Conservation (phyloP, 2,888 invertebrate genomes). For the Stegana nigrithorax region DNA sequence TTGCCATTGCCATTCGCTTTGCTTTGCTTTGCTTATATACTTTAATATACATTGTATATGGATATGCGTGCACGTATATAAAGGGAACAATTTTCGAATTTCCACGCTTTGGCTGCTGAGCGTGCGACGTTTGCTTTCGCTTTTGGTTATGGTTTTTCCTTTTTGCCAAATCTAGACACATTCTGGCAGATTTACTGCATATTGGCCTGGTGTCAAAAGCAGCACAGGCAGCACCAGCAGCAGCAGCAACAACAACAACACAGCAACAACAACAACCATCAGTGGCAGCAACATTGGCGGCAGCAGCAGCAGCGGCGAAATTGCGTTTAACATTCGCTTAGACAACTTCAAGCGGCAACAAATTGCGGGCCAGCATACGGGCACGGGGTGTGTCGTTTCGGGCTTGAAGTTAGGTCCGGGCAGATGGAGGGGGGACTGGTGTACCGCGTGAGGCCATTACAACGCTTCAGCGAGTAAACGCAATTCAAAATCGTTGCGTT, state of each 20-base stretch:
- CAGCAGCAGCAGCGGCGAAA: background rate
- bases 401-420: no score
- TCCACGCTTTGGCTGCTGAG: slow-evolving; percentile 30
- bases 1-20: no score
- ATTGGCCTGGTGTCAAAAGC: slow-evolving; percentile 68
- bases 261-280: background rate
- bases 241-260: background rate
- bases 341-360: no score
- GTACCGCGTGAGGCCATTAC: background rate
- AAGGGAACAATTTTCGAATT: no score
- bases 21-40: slow-evolving; percentile 1
- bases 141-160: slow-evolving; percentile 12
- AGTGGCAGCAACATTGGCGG: no score
- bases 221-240: slow-evolving; percentile 37
- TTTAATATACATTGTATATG: no score
- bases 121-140: background rate
- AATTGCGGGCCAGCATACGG: no score
- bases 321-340: background rate
- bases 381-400: no score
- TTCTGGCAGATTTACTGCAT: slow-evolving; percentile 68
- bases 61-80: no score
- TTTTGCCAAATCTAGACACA: slow-evolving; percentile 58
- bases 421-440: no score
- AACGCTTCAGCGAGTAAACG: slow-evolving; percentile 15
- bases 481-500: slow-evolving; percentile 9